These are phyloP conservation scores for Drosophila sp. DNA, from an alignment of 1,140 invertebrate species.

Conservation along the genomic window DNA sequence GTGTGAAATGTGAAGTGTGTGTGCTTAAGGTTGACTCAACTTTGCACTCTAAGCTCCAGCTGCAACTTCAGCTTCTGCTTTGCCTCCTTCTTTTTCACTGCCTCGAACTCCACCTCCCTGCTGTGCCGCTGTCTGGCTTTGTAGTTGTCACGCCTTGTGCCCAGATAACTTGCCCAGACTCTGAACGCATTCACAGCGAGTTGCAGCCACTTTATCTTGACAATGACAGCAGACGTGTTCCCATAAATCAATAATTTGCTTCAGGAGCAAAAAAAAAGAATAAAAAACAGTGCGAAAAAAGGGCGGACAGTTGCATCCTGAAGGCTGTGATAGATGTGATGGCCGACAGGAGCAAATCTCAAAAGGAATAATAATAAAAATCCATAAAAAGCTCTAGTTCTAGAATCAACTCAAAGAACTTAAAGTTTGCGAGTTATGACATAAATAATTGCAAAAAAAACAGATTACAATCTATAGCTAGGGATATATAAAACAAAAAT, in stretches of 20 bases:
- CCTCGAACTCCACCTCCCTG: background rate
- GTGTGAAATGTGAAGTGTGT: slow-evolving; percentile 48
- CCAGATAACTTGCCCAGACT: slow-evolving; percentile 9
- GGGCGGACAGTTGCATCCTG: slow-evolving; percentile 20
- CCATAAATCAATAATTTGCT: slow-evolving; percentile 73
- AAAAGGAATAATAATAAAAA: slow-evolving; percentile 14
- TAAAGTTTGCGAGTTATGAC: slow-evolving; percentile 12
- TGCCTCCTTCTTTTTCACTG: background rate
- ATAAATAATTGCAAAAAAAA: background rate
- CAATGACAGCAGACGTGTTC: slow-evolving; percentile 66
- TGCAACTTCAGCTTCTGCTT: background rate
- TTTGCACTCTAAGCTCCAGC: slow-evolving; percentile 42
- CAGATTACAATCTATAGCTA: slow-evolving; percentile 3
- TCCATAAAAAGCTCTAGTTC: background rate
- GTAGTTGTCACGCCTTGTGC: slow-evolving; percentile 64
- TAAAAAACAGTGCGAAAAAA: slow-evolving; percentile 4
- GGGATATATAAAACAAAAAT: background rate
- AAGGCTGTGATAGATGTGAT: slow-evolving; percentile 16
- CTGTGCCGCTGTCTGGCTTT: slow-evolving; percentile 22
- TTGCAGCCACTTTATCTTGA: slow-evolving; percentile 60
- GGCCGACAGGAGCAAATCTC: background rate
- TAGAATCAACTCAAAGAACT: background rate
- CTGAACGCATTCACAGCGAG: slow-evolving; percentile 24
- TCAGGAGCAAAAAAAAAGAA: background rate
- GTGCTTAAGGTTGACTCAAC: slow-evolving; percentile 73